A percentile compares a stretch with the other conserved stretches of the same genome.
Conservation (phyloP, 2,888 invertebrate species). For the Phlogophora meticulosa region DNA sequence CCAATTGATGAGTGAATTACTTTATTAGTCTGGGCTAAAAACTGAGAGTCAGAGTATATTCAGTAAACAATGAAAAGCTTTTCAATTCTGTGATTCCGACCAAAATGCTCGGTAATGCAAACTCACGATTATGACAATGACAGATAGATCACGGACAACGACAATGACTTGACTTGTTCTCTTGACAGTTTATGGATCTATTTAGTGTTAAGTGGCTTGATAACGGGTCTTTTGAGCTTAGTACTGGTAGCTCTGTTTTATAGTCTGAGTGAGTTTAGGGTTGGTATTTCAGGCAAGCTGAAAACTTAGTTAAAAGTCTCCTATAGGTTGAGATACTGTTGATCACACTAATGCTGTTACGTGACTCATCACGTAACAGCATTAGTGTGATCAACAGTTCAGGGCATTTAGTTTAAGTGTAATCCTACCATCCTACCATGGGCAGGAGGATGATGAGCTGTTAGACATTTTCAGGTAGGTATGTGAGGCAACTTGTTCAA, state of each 20-base stretch:
- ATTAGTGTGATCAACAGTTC: no score
- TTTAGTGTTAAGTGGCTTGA: background rate
- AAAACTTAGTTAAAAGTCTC: no score
- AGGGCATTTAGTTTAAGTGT: no score
- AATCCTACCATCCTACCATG: no score
- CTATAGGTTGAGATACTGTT: no score
- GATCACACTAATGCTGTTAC: no score
- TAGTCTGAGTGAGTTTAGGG: no score
- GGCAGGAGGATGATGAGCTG: no score
- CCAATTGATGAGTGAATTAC: constrained; percentile 19
- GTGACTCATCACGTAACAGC: no score
- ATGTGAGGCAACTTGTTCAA: no score
- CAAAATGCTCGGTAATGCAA: constrained; percentile 62
- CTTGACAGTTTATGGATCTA: constrained; percentile 39
- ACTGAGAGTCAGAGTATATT: constrained; percentile 1
- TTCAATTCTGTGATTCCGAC: constrained; percentile 19
- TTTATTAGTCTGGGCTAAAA: constrained; percentile 22
- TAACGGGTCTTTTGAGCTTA: background rate
- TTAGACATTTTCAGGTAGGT: no score
- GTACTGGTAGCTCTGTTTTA: background rate
- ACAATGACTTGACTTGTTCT: constrained; percentile 51
- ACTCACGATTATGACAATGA: constrained; percentile 65
- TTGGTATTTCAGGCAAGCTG: no score
- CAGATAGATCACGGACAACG: constrained; percentile 28
- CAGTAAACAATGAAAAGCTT: constrained; percentile 55